Evolutionary conservation across 2,797 vertebrate genomes (phyloP).

Genomic region (Luscinia luscinia): DNA sequence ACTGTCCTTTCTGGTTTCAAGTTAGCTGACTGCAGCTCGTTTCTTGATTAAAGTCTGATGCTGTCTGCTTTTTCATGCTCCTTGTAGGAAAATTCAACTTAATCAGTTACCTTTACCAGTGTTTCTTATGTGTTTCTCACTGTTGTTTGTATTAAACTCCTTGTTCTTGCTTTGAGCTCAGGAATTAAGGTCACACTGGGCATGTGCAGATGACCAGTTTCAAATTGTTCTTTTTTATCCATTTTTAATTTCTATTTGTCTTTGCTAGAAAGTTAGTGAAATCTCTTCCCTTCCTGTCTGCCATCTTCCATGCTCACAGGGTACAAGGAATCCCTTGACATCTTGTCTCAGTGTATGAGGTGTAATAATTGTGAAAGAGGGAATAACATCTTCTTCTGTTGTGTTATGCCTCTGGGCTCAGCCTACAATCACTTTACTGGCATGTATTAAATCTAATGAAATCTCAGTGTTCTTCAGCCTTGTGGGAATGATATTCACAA

Average conservation of each 20-base stretch:
- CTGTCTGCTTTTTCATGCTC: neutral
- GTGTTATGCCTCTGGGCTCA: conserved; percentile 27
- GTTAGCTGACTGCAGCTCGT: neutral
- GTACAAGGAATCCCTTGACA: neutral
- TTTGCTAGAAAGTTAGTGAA: neutral
- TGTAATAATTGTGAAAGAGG: neutral
- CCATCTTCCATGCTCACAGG: neutral
- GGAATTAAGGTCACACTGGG: neutral
- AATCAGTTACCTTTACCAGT: neutral
- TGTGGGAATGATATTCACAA: conserved; percentile 31
- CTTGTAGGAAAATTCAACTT: neutral
- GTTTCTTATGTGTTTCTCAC: neutral
- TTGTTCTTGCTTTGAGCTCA: neutral
- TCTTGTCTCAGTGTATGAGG: neutral
- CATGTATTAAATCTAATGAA: conserved; percentile 11
- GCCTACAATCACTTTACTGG: neutral
- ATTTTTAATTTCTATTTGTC: conserved; percentile 1
- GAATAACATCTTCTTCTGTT: conserved; percentile 8
- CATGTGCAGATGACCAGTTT: neutral
- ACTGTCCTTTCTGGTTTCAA: neutral
- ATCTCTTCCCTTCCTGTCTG: neutral
- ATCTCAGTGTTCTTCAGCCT: neutral
- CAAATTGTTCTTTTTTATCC: neutral
- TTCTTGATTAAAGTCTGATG: neutral
- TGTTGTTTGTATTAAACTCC: neutral